Conservation (phyloP, 2,888 invertebrate species). For the Bedellia somnulentella region DNA sequence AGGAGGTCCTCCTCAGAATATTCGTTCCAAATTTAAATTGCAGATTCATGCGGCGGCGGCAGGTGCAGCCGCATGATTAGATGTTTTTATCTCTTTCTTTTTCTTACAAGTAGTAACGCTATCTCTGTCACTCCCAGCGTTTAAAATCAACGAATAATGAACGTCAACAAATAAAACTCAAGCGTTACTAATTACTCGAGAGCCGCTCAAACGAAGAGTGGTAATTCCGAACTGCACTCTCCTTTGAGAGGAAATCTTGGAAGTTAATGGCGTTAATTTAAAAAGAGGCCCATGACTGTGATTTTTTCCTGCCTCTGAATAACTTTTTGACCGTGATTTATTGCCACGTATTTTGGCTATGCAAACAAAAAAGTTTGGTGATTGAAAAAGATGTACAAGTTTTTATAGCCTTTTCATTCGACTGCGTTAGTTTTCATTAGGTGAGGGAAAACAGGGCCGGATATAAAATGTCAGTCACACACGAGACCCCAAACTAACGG, state of each 20-base stretch:
- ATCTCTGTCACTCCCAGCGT: conserved; percentile 25
- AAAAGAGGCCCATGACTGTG: conserved; percentile 54
- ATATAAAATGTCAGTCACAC: conserved; percentile 42
- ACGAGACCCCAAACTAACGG: conserved; percentile 21
- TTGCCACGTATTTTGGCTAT: conserved; percentile 16
- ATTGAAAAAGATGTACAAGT: too few relatives aligned
- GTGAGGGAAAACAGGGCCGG: background rate
- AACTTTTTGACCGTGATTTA: conserved; percentile 48
- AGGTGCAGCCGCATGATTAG: conserved; percentile 50
- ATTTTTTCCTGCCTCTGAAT: conserved; percentile 34
- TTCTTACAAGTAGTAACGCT: conserved; percentile 19
- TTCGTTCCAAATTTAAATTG: conserved; percentile 60
- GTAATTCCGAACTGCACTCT: conserved; percentile 51
- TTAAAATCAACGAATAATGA: conserved; percentile 55
- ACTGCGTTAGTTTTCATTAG: background rate
- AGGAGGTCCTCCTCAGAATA: conserved; percentile 54
- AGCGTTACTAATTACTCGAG: conserved; percentile 59
- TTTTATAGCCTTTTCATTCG: too few relatives aligned
- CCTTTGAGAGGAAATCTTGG: conserved; percentile 49
- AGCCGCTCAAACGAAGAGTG: conserved; percentile 46
- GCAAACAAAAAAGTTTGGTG: too few relatives aligned
- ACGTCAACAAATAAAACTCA: conserved; percentile 60
- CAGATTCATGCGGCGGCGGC: conserved; percentile 54
- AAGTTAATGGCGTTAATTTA: conserved; percentile 60
- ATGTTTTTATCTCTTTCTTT: conserved; percentile 29